Evolutionary conservation across 2,888 invertebrate species (phyloP).

Genomic region (Drosophila subquinaria): DNA sequence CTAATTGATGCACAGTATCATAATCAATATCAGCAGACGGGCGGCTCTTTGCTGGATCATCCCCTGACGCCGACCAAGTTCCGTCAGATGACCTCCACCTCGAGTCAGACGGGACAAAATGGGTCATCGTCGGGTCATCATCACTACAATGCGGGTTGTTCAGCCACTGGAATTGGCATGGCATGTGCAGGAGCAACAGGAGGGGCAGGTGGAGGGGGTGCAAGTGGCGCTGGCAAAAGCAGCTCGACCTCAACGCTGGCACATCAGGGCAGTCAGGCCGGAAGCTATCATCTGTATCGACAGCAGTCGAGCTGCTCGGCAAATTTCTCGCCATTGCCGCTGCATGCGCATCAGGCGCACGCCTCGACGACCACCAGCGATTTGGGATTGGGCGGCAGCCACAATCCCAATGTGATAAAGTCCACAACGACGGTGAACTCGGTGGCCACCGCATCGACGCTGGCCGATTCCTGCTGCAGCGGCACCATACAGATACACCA

Average conservation of each 20-base stretch:
- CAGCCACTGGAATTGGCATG: slow-evolving; percentile 9
- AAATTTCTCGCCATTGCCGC: slow-evolving; percentile 84
- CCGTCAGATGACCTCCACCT: slow-evolving; percentile 84
- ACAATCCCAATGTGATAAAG: slow-evolving; percentile 85
- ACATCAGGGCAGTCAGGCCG: slow-evolving; percentile 56
- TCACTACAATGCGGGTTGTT: slow-evolving; percentile 52
- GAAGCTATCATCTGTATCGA: slow-evolving; percentile 82
- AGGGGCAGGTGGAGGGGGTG: slow-evolving; percentile 30
- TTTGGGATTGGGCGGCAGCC: slow-evolving; percentile 81
- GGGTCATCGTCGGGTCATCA: slow-evolving; percentile 44
- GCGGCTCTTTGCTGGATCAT: slow-evolving; percentile 85
- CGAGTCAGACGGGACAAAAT: slow-evolving; percentile 84
- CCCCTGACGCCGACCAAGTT: slow-evolving; percentile 85
- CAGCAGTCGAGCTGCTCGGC: slow-evolving; percentile 85
- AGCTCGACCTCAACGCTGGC: slow-evolving; percentile 80
- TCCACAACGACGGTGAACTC: slow-evolving; percentile 84
- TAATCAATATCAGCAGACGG: slow-evolving; percentile 85
- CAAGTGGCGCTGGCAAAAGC: slow-evolving; percentile 59
- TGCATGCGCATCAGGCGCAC: slow-evolving; percentile 85
- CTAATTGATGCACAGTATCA: slow-evolving; percentile 84
- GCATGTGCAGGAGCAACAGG: slow-evolving; percentile 23
- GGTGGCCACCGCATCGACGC: slow-evolving; percentile 84
- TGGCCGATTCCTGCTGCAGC: slow-evolving; percentile 84
- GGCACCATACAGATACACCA: slow-evolving; percentile 82
- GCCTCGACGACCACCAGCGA: slow-evolving; percentile 85